A percentile compares a stretch with the other conserved stretches of the same genome.
Conservation (phyloP, 2,888 invertebrate species). For the Cataglyphis rosenhaueri region DNA sequence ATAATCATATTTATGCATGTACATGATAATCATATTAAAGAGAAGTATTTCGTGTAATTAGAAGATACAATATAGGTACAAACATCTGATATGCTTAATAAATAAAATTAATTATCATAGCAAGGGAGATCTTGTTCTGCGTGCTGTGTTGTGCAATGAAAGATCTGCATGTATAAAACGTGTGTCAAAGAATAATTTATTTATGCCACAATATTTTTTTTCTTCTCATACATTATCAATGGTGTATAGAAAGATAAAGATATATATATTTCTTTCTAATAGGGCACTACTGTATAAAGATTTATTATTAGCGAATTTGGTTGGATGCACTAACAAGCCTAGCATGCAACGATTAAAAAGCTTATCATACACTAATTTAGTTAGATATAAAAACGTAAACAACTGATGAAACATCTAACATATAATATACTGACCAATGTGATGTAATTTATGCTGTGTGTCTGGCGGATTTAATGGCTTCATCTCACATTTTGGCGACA, state of each 20-base stretch:
- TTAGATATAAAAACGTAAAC: not conserved
- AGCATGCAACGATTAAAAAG: conserved; percentile 7
- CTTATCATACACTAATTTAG: not conserved
- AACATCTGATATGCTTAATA: conserved; percentile 9
- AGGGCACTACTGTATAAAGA: conserved; percentile 39
- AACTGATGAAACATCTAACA: conserved; percentile 2
- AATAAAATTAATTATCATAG: not conserved
- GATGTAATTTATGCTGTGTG: not conserved
- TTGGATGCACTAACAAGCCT: not conserved
- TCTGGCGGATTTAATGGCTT: not conserved
- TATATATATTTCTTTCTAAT: conserved; percentile 56
- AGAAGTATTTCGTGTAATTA: conserved; percentile 12
- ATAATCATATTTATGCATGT: conserved; percentile 1
- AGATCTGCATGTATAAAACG: conserved; percentile 64
- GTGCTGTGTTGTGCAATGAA: conserved; percentile 59
- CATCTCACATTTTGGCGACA: not conserved
- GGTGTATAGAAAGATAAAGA: conserved; percentile 67
- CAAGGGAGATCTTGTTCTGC: not conserved
- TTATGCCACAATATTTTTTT: conserved; percentile 63
- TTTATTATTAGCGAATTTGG: conserved; percentile 33
- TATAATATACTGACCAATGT: not conserved
- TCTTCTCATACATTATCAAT: conserved; percentile 64
- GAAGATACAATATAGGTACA: conserved; percentile 23
- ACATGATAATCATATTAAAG: not conserved
- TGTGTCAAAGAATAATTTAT: conserved; percentile 74